A percentile compares a stretch with the other conserved stretches of the same genome.
phyloP scores from a whole-genome alignment of 2,113 vertebrate species.

The Mustela lutreola region DNA sequence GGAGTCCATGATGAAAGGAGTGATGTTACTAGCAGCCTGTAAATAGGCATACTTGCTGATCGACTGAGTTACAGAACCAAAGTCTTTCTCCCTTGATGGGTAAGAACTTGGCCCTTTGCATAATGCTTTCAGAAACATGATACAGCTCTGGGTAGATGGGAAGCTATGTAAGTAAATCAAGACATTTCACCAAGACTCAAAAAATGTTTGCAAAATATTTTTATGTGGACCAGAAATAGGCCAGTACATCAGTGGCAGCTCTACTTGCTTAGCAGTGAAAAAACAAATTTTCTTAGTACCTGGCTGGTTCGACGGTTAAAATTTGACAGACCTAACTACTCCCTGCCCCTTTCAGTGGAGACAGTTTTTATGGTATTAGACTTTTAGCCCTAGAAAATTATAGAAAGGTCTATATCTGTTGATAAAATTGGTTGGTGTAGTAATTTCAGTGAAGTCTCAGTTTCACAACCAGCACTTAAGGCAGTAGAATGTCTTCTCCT shows the following conservation, averaged over 20 bases:
- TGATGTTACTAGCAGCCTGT: constrained; percentile 23
- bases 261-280: not conserved
- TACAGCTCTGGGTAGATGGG: not conserved
- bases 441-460: constrained; percentile 51
- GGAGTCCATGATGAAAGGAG: not conserved
- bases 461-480: constrained; percentile 59
- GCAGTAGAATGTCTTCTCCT: constrained; percentile 30
- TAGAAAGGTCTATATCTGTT: not conserved
- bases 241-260: not conserved
- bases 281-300: not conserved
- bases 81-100: not conserved
- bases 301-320: not conserved
- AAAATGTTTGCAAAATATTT: constrained; percentile 42
- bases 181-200: not conserved
- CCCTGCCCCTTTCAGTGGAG: not conserved
- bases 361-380: constrained; percentile 52
- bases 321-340: not conserved
- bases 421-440: constrained; percentile 53
- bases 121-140: not conserved
- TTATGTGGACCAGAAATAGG: not conserved
- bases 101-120: not conserved
- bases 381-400: constrained; percentile 14
- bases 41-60: constrained; percentile 2
- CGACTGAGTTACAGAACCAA: not conserved
- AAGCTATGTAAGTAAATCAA: not conserved